Base-by-base conservation (phyloP, 1,140 invertebrate species). In the Periplaneta americana region DNA sequence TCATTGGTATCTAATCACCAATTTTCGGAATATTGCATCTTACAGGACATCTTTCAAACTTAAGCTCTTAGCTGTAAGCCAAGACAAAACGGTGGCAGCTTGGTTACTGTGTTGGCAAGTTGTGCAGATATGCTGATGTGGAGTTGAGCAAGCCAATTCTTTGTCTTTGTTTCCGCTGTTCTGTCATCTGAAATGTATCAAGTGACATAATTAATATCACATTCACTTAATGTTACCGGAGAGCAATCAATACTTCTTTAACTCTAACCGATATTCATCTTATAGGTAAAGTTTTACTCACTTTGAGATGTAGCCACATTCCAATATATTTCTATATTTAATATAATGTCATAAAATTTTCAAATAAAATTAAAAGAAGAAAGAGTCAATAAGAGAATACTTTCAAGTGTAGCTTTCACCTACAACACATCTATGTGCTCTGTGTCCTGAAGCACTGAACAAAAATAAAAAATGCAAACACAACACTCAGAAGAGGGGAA, bases 111-210 rank as follows among this genome's bases (percentile, higher is more conserved):
- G 77, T 22, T 31, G 77, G 77, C 18, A 78, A 15, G 11, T 78
- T 11, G 28, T 78, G 77, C 35, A 78, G 82, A 34, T 81, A 74
- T 33, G 77, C 81, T 33, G 93, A 93, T 4, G 93, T 93, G 2
- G 94, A 94, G 89, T 94, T 96, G 48, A 98, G 90, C 39, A 98
- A 89, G 48, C 96, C 96, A 84, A 96, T 91, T 83, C 96, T 92
- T 88, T 98, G 96, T 86, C 97, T 97, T 85, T 98, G 96, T 86
- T 98, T 98, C 75, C 96, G 91, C 87, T 98, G 96, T 89, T 98
- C 96, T 8, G 96, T 97, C 96, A 98, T 98, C 92, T 95, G 81
- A 74, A 88, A 87, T 78, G 83, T 83, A 83, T 83, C 84, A 31
- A 82, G 34, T 37, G 77, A 80, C 17, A 39, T 15, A 79, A 15